Conservation (phyloP, 1,140 invertebrate genomes). For the Palaemon carinicauda region DNA sequence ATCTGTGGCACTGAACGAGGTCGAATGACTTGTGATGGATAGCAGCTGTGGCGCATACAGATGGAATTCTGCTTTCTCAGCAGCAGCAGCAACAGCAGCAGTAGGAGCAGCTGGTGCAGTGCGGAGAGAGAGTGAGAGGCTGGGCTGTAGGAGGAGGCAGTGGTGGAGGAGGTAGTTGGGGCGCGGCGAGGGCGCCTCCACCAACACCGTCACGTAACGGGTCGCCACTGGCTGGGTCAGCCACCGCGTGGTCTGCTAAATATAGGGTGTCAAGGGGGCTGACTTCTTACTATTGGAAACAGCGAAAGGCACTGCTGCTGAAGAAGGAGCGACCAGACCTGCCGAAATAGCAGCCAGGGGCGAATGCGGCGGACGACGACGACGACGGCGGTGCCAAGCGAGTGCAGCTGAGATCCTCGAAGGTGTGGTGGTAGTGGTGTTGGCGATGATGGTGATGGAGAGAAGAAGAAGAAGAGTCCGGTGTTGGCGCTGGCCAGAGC, state of each 20-base stretch:
- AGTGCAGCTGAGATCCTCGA: no score
- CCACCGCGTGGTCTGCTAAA: slow-evolving; percentile 47
- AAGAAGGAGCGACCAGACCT: neutral
- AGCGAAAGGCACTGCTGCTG: neutral
- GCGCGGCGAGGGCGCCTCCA: no score
- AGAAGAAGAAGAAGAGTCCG: neutral
- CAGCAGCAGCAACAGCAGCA: neutral
- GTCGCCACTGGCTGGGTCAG: slow-evolving; percentile 21
- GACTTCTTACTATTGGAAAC: neutral
- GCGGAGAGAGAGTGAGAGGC: slow-evolving; percentile 15
- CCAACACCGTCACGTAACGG: slow-evolving; percentile 47
- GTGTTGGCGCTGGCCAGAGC: neutral
- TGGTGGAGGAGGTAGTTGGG: no score
- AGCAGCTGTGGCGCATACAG: neutral
- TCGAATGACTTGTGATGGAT: no score
- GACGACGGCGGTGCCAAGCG: no score
- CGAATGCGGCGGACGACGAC: no score
- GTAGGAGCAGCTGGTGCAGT: slow-evolving; percentile 46
- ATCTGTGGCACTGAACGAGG: no score
- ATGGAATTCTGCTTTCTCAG: neutral
- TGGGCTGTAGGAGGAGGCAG: no score
- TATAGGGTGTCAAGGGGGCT: slow-evolving; percentile 29
- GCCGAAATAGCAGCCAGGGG: no score
- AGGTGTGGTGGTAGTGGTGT: no score
- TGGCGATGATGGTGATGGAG: no score